Evolutionary conservation across 2,888 invertebrate species (phyloP).

Genomic region (Drepana falcataria): DNA sequence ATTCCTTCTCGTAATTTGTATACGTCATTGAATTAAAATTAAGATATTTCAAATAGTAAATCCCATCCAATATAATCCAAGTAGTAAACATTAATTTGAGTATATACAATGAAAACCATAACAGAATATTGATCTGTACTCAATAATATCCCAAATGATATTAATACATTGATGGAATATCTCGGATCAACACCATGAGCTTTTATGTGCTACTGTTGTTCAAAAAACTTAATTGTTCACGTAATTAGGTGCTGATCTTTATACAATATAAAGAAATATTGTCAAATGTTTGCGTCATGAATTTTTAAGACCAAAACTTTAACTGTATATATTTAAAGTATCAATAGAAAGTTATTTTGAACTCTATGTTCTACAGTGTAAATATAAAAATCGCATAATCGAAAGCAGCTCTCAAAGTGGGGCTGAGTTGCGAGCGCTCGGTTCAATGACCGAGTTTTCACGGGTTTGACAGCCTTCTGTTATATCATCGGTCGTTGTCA

Average conservation of each 20-base stretch:
- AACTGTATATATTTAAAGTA: conserved; percentile 46
- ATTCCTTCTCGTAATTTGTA: neutral
- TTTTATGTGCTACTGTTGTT: conserved; percentile 4
- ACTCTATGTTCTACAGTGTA: conserved; percentile 51
- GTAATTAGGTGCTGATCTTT: conserved; percentile 18
- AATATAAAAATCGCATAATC: conserved; percentile 63
- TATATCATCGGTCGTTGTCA: conserved; percentile 77
- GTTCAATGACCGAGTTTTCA: conserved; percentile 80
- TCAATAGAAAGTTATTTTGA: conserved; percentile 37
- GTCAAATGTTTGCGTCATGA: conserved; percentile 43
- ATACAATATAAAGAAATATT: conserved; percentile 26
- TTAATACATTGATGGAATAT: neutral
- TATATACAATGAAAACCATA: too few species aligned
- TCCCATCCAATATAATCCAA: too few species aligned
- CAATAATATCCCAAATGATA: neutral
- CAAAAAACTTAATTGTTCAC: conserved; percentile 20
- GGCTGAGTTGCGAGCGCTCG: conserved; percentile 50
- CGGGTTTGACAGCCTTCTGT: conserved; percentile 77
- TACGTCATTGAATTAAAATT: conserved; percentile 1
- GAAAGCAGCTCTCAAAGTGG: conserved; percentile 53
- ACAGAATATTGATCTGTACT: too few species aligned
- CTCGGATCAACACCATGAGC: neutral
- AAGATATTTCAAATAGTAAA: too few species aligned
- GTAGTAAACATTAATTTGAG: too few species aligned
- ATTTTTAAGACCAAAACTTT: conserved; percentile 41